Evolutionary conservation across 2,888 invertebrate species (phyloP), one percentile per base, ranked within the genome.

Genomic region (Osmoderma eremita): DNA sequence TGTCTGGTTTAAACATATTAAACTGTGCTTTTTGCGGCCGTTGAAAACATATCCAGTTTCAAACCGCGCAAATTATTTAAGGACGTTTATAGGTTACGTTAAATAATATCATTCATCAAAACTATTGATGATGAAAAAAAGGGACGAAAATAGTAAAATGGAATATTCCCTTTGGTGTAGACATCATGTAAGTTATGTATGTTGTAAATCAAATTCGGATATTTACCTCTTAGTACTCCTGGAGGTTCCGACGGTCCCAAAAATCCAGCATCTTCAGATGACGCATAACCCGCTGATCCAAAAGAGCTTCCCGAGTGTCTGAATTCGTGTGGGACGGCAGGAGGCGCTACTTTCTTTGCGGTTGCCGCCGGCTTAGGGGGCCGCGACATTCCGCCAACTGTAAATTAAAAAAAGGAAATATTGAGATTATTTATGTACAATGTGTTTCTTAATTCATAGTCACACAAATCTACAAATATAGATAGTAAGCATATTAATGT

Each of bases 301-400:
- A 92, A 92, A 77, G 91, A 91, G 82, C 91, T 90, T 67, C 91
- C 91, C 58, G 91, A 91, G 82, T 92, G 92, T 68, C 93, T 88
- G 83, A 91, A 89, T 73, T 90, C 89, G 81, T 91, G 90, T 54
- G 94, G 93, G 73, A 94, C 91, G 63, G 93, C 92, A 49, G 94
- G 94, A 77, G 95, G 95, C 76, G 94, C 91, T 80, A 95, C 94
- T 85, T 94, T 93, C 85, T 95, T 95, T 79, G 91, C 93, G 84
- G 93, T 93, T 82, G 91, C 90, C 83, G 91, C 90, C 84, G 89
- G 87, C 86, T 90, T 90, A 79, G 88, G 89, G 78, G 92, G 90
- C 86, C 94, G 92, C 82, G 91, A 92, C 91, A 94, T 93, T 82
- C 94, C 94, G 87, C 92, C 93, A 87, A 92, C 92, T 92, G 88